These are phyloP conservation scores for Lytechinus variegatus DNA, from an alignment of 35 echinoderm and acorn worm species.

Conservation along the genomic window DNA sequence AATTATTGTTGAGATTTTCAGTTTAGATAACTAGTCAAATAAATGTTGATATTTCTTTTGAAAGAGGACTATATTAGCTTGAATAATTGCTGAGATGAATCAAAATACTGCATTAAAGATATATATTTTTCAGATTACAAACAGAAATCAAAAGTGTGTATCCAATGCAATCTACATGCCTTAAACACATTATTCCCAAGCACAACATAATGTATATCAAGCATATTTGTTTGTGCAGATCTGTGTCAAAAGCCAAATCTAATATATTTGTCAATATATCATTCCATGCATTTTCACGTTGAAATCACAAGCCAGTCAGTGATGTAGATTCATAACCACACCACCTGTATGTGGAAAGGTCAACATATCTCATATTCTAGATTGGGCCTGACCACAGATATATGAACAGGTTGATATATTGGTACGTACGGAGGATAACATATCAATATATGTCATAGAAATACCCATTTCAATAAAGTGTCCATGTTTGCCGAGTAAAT, in stretches of 20 bases:
- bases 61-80: too few relatives aligned
- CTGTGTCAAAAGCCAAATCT: not conserved
- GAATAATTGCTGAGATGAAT: too few relatives aligned
- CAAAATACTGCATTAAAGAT: too few relatives aligned
- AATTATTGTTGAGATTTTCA: too few relatives aligned
- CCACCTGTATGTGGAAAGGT: not conserved
- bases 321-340: not conserved
- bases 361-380: constrained; percentile 10
- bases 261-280: not conserved
- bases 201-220: too few relatives aligned
- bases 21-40: too few relatives aligned
- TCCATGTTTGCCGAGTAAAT: not conserved
- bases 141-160: too few relatives aligned
- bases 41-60: too few relatives aligned
- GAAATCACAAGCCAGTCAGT: not conserved
- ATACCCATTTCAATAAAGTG: not conserved
- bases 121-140: too few relatives aligned
- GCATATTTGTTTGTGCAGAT: not conserved
- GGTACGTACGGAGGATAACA: not conserved
- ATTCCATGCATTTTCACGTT: not conserved
- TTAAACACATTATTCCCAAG: too few relatives aligned
- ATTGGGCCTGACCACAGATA: not conserved
- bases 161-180: too few relatives aligned
- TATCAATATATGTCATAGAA: not conserved
- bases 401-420: not conserved